Evolutionary conservation across 2,113 vertebrate species (phyloP).

Genomic region (Platichthys stellatus): DNA sequence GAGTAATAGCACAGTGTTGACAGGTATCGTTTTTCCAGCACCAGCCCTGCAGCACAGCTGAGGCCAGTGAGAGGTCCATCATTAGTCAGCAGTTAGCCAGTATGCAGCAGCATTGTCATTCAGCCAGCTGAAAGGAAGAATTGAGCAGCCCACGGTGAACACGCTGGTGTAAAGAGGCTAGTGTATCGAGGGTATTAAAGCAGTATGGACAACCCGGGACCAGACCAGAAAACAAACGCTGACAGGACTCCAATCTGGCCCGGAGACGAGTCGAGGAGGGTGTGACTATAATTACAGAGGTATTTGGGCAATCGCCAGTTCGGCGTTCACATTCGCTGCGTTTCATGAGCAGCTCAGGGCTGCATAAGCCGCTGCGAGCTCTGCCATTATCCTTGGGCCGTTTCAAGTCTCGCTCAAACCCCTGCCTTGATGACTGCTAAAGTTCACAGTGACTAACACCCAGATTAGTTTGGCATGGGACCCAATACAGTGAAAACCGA

Average conservation of each 20-base stretch:
- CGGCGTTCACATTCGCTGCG: slow-evolving; percentile 52
- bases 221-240: slow-evolving; percentile 70
- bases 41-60: slow-evolving; percentile 20
- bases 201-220: slow-evolving; percentile 42
- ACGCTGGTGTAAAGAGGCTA: slow-evolving; percentile 43
- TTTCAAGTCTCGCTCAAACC: slow-evolving; percentile 63
- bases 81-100: slow-evolving; percentile 72
- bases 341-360: slow-evolving; percentile 64
- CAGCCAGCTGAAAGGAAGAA: slow-evolving; percentile 59
- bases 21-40: slow-evolving; percentile 31
- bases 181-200: slow-evolving; percentile 58
- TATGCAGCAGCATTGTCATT: slow-evolving; percentile 62
- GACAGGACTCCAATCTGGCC: slow-evolving; percentile 69
- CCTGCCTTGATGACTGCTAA: slow-evolving; percentile 33
- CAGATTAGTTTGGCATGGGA: slow-evolving; percentile 40
- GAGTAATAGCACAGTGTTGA: slow-evolving; percentile 36
- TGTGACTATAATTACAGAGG: slow-evolving; percentile 77
- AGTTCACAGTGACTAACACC: slow-evolving; percentile 32
- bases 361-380: slow-evolving; percentile 49
- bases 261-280: slow-evolving; percentile 60
- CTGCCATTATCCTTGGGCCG: slow-evolving; percentile 63
- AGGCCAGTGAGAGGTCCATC: slow-evolving; percentile 53
- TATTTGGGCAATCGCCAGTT: slow-evolving; percentile 69
- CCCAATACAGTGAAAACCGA: slow-evolving; percentile 7
- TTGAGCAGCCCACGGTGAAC: slow-evolving; percentile 48